A percentile compares a stretch with the other conserved stretches of the same genome.
Conservation (phyloP, 2,113 vertebrate genomes). For the Solea senegalensis region DNA sequence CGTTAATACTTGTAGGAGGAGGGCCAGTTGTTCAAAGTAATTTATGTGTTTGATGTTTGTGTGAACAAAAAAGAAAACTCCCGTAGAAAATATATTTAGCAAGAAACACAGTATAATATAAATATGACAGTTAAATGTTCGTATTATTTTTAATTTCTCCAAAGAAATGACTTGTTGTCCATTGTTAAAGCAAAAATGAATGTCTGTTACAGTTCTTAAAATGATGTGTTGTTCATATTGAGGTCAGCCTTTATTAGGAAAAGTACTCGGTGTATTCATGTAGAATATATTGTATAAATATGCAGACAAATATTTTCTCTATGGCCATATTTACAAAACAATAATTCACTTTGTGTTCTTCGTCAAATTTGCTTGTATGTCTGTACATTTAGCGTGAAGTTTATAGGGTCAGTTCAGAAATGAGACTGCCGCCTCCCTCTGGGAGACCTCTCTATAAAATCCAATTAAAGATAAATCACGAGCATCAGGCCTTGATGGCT, state of each 20-base stretch:
- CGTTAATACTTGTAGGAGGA: slow-evolving; percentile 25
- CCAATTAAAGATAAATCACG: slow-evolving; percentile 52
- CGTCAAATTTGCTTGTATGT: slow-evolving; percentile 21
- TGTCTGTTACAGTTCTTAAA: slow-evolving; percentile 26
- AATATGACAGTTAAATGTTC: not conserved
- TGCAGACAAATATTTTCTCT: slow-evolving; percentile 1
- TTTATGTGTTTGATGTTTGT: slow-evolving; percentile 17
- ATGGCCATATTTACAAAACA: slow-evolving; percentile 11
- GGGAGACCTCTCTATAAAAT: slow-evolving; percentile 52
- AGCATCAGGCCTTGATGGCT: slow-evolving; percentile 14
- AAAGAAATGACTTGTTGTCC: not conserved
- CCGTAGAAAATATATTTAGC: slow-evolving; percentile 8
- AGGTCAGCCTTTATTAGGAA: slow-evolving; percentile 30
- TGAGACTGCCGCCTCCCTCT: slow-evolving; percentile 42
- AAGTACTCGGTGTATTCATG: not conserved
- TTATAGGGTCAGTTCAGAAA: slow-evolving; percentile 21
- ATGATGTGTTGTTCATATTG: slow-evolving; percentile 33
- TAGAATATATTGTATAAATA: slow-evolving; percentile 35
- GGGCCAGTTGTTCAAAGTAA: not conserved
- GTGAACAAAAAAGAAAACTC: not conserved
- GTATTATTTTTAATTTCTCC: not conserved
- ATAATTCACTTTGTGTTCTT: slow-evolving; percentile 1
- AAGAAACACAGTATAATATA: not conserved
- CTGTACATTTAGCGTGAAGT: slow-evolving; percentile 25
- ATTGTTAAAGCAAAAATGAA: slow-evolving; percentile 19